These are phyloP conservation scores for Hiodon alosoides DNA, from an alignment of 2,113 vertebrate genomes.

Conservation along the genomic window DNA sequence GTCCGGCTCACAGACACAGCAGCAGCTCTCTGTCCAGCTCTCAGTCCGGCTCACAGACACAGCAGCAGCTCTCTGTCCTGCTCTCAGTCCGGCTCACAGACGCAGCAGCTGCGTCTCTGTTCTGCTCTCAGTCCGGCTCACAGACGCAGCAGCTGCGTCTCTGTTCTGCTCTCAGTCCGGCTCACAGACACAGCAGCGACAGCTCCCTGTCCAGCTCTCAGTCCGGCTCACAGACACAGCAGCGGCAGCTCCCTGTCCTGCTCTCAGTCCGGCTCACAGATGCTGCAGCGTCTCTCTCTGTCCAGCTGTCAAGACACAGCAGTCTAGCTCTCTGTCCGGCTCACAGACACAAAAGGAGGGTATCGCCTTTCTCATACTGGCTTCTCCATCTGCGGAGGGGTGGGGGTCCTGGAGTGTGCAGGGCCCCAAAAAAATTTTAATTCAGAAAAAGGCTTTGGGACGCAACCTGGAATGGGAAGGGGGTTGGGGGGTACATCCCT, in stretches of 20 bases:
- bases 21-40: not conserved
- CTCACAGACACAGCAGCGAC: too few relatives aligned
- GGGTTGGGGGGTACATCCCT: conserved; percentile 34
- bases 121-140: not conserved
- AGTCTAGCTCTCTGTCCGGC: not conserved
- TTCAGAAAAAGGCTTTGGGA: conserved; percentile 28
- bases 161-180: not conserved
- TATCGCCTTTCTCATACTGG: not conserved
- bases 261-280: not conserved
- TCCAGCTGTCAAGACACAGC: not conserved
- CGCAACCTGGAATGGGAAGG: conserved; percentile 17
- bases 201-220: not conserved
- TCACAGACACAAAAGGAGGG: not conserved
- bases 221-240: too few relatives aligned
- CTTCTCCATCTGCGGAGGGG: not conserved
- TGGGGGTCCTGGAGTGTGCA: conserved; percentile 27
- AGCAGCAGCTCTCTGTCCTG: not conserved
- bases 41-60: not conserved
- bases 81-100: conserved; percentile 2
- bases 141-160: not conserved
- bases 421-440: conserved; percentile 37
- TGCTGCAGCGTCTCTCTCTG: not conserved
- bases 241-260: not conserved
- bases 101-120: not conserved
- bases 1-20: too few relatives aligned